Evolutionary conservation across 2,113 vertebrate species (phyloP), one percentile per base, ranked within the genome.

Genomic region (Condylura cristata): DNA sequence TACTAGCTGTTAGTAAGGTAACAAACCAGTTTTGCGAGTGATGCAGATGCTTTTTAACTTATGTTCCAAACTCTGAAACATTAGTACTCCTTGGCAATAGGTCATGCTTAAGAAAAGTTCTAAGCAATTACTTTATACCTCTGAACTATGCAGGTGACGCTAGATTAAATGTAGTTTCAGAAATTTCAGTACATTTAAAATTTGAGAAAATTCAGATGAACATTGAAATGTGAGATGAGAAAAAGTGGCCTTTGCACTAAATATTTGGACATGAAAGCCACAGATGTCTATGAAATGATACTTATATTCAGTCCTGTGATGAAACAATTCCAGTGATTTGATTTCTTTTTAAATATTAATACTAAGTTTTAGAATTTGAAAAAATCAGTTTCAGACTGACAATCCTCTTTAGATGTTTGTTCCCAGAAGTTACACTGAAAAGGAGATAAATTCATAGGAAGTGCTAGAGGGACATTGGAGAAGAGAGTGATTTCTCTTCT

Each of bases 1-100:
- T 99, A 5, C 98, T 99, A 94, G 98, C 99, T 93, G 99, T 99
- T 97, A 99, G 99, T 98, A 99, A 99, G 99, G 99, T 99, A 98
- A 98, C 71, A 48, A 61, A 13, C 78, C 51, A 34, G 11, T 86
- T 74, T 32, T 72, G 44, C 81, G 78, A 76, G 37, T 86, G 24
- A 24, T 68, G 16, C 3, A 58, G 4, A 48, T 89, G 61, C 17
- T 78, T 70, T 90, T 80, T 79, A 71, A 76, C 9, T 80, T 90
- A 16, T 4, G 17, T 22, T 94, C 8, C 56, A 39, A 13, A 56
- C 7, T 46, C 6, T 76, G 53, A 60, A 60, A 41, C 26, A 22
- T 84, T 22, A 41, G 51, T 30, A 72, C 13, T 74, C 51, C 37
- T n/a, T 84, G 75, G 70, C 37, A 66, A 2, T 65, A 51, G 39